phyloP scores from a whole-genome alignment of 1,140 invertebrate genomes.

The Mizuhopecten yessoensis region DNA sequence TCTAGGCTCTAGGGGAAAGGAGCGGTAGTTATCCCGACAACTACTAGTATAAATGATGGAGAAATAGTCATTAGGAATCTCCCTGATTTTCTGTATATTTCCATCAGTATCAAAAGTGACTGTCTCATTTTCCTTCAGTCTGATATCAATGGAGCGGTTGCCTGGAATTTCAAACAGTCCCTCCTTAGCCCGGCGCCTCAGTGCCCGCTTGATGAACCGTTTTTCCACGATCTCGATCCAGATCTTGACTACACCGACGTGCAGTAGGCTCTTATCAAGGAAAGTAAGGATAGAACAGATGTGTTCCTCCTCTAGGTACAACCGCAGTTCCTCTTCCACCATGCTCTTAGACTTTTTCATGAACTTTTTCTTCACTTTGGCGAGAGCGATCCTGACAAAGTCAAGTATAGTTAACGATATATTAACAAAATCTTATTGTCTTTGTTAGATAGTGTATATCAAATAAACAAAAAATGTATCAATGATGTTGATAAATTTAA shows the following conservation, averaged over 20 bases:
- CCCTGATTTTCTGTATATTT: slow-evolving; percentile 65
- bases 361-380: slow-evolving; percentile 63
- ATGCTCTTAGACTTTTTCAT: slow-evolving; percentile 57
- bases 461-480: too few species aligned
- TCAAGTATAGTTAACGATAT: not conserved
- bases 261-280: slow-evolving; percentile 63
- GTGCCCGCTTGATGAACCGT: slow-evolving; percentile 61
- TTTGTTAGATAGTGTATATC: too few species aligned
- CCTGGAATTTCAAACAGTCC: slow-evolving; percentile 69
- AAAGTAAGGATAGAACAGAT: slow-evolving; percentile 66
- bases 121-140: slow-evolving; percentile 64
- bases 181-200: slow-evolving; percentile 63
- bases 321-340: slow-evolving; percentile 62
- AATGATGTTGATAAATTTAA: too few species aligned
- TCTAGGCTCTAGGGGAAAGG: slow-evolving; percentile 67
- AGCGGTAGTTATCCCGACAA: slow-evolving; percentile 65
- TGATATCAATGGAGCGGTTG: slow-evolving; percentile 62
- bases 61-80: slow-evolving; percentile 63
- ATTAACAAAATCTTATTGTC: too few species aligned
- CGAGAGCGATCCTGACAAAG: slow-evolving; percentile 63
- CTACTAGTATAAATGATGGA: slow-evolving; percentile 66
- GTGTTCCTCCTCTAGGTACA: slow-evolving; percentile 62
- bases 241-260: slow-evolving; percentile 64
- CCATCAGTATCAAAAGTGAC: slow-evolving; percentile 68
- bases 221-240: slow-evolving; percentile 67